Conservation (phyloP, 2,797 vertebrate genomes). For the Sebastes matsubarae region DNA sequence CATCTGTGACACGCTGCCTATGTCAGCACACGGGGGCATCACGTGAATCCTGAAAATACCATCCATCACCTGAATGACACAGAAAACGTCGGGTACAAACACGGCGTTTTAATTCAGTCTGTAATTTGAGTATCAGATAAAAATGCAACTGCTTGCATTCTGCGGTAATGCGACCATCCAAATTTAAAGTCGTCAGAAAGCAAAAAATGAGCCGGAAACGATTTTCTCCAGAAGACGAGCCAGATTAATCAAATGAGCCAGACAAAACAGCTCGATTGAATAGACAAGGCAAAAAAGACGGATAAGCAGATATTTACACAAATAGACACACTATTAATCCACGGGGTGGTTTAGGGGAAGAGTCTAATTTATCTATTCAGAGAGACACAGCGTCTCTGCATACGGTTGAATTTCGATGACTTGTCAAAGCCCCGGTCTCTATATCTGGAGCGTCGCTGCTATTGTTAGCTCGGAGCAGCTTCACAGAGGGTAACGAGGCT, state of each 20-base stretch:
- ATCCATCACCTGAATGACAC: neutral
- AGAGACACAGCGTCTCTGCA: constrained; percentile 24
- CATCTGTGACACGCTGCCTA: neutral
- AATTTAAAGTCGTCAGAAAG: neutral
- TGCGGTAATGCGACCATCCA: neutral
- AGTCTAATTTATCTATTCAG: constrained; percentile 11
- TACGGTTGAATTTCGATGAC: constrained; percentile 64
- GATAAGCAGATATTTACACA: neutral
- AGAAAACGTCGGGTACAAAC: neutral
- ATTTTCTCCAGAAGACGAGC: neutral
- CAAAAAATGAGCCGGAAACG: neutral
- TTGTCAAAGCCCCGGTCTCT: constrained; percentile 50
- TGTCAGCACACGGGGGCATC: neutral
- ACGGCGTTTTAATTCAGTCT: neutral
- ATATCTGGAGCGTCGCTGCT: constrained; percentile 58
- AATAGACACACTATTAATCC: constrained; percentile 6
- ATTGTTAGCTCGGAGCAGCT: constrained; percentile 70
- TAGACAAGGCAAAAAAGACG: neutral
- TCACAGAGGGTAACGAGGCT: constrained; percentile 47
- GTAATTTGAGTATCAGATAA: neutral
- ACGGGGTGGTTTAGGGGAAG: neutral
- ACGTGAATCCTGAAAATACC: neutral
- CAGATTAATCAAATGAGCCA: constrained; percentile 30
- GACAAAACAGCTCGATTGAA: neutral
- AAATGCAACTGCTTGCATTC: neutral